phyloP scores from a whole-genome alignment of 2,888 invertebrate genomes.

The Eutolmus rufibarbis region DNA sequence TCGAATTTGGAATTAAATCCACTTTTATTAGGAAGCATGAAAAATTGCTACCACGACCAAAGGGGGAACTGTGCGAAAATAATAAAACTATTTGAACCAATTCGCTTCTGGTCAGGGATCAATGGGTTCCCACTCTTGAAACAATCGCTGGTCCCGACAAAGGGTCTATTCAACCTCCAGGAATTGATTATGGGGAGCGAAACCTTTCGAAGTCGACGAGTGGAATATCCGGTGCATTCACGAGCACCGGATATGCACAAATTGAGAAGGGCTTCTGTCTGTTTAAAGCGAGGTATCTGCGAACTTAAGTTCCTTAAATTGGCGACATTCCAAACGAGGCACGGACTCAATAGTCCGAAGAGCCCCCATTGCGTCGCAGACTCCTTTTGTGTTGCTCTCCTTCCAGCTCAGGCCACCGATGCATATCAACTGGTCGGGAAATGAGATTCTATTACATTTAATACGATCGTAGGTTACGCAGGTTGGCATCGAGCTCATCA shows the following conservation, averaged over 20 bases:
- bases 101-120: background rate
- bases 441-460: background rate
- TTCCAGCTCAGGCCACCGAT: background rate
- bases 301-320: background rate
- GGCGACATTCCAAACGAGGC: background rate
- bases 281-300: background rate
- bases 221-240: conserved; percentile 19
- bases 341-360: background rate
- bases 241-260: conserved; percentile 8
- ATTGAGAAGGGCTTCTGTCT: background rate
- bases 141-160: background rate
- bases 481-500: background rate
- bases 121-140: background rate
- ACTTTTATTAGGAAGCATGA: background rate
- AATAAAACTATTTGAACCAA: background rate
- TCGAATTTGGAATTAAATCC: background rate
- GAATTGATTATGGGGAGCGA: background rate
- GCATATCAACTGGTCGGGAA: background rate
- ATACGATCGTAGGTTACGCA: background rate
- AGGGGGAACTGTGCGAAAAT: background rate
- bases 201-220: background rate
- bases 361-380: background rate
- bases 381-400: background rate
- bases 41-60: background rate
- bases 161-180: background rate